phyloP scores from a whole-genome alignment of 2,888 invertebrate species.

The Papilio protenor region DNA sequence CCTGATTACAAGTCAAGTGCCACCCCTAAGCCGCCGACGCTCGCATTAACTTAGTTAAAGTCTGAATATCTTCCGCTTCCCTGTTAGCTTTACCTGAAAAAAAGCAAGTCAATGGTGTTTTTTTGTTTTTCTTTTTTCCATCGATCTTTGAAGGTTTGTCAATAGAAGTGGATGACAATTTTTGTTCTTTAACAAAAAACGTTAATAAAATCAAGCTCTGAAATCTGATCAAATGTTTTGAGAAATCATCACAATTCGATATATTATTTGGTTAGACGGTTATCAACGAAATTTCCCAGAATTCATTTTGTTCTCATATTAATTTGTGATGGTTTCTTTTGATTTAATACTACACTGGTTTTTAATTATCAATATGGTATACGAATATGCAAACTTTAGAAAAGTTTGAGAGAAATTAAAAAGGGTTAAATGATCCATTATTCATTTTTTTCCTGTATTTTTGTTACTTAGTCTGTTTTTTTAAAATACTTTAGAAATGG shows the following conservation, averaged over 20 bases:
- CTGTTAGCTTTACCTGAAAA: not conserved
- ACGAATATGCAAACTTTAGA: too few species aligned
- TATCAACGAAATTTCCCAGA: constrained; percentile 19
- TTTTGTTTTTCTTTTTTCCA: constrained; percentile 3
- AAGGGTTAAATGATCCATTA: too few species aligned
- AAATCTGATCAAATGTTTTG: not conserved
- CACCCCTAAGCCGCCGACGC: too few species aligned
- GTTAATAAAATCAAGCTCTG: not conserved
- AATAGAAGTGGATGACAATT: not conserved
- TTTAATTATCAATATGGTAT: not conserved
- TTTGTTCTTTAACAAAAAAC: constrained; percentile 2
- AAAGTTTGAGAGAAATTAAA: too few species aligned
- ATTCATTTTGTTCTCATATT: constrained; percentile 14
- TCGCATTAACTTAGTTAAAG: not conserved
- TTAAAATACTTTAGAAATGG: too few species aligned
- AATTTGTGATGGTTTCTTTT: not conserved
- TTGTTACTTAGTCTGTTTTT: too few species aligned
- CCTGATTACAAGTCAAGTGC: too few species aligned
- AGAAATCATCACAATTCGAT: constrained; percentile 19
- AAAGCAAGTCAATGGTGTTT: not conserved
- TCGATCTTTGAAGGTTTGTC: not conserved
- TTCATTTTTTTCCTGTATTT: too few species aligned
- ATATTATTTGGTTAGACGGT: constrained; percentile 11
- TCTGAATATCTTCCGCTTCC: not conserved
- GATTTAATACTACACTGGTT: not conserved